Base-by-base conservation (phyloP, 2,797 vertebrate species). In the Peromyscus aztecus region DNA sequence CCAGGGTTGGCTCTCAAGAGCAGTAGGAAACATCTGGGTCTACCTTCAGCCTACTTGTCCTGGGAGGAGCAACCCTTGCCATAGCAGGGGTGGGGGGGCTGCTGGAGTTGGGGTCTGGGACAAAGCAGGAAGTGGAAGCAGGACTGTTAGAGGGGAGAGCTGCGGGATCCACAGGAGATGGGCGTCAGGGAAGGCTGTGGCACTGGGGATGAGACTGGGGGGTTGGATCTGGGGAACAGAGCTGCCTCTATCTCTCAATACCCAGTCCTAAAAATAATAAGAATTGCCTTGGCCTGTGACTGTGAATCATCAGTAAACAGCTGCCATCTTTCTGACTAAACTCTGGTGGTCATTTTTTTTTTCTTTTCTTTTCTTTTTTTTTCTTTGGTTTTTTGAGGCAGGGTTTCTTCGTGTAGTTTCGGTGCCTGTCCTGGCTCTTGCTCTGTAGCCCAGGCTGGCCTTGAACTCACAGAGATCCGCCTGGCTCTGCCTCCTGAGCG, bases 291-390 rank as follows among this genome's bases (percentile, higher is more conserved):
- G 71, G 21, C 11, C 31, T 61, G 73, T 63, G 77, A 88, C 67
- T 89, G 61, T 89, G 61, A 78, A 69, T 83, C 14, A 75, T 34
- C 75, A 84, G 55, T 59, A 87, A 96, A 52, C 13, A 91, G n/a
- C 21, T 75, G 0, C 23, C 49, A 40, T 31, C 77, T 59, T 95
- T 95, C 6, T 81, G 57, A 94, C 10, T 76, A 40, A 83, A 21
- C 63, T 90, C 52, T 83, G 2, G 40, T 67, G 40, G 65, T 61
- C 19, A 75, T 89, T 96, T 94, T 49, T 49, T 49, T 11, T 49
- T 49, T 49, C 2, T 49, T 49, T 49, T 49, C 6, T 96, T 94
- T 46, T 46, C 10, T 9, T 49, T 49, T 49, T 11, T 49, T 49
- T 49, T 49, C 1, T 49, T 49, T 49, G 1, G 8, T 49, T 49